Conservation (phyloP, 2,888 invertebrate species). For the Uropetala carovei region DNA sequence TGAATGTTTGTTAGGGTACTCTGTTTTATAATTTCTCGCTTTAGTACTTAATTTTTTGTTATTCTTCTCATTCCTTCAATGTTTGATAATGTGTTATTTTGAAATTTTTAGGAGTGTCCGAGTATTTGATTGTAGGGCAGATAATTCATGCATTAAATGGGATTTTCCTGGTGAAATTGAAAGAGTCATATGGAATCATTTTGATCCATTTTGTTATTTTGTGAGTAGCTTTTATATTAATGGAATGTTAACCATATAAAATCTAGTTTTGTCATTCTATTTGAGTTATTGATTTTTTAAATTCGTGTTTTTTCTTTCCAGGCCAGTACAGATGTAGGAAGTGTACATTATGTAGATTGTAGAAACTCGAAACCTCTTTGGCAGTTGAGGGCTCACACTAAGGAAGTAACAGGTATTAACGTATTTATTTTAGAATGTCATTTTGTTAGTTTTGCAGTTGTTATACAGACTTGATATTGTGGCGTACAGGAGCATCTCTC, state of each 20-base stretch:
- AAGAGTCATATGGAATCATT: slow-evolving; percentile 89
- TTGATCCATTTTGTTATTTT: slow-evolving; percentile 87
- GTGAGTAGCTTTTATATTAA: slow-evolving; percentile 73
- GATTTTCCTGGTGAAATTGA: slow-evolving; percentile 88
- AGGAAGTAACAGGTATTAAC: slow-evolving; percentile 87
- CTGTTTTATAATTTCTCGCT: too few relatives aligned
- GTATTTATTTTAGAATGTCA: slow-evolving; percentile 25
- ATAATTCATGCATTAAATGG: slow-evolving; percentile 83
- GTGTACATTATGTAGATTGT: slow-evolving; percentile 85
- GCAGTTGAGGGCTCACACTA: slow-evolving; percentile 86
- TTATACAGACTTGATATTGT: too few relatives aligned
- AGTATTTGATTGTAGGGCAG: slow-evolving; percentile 87
- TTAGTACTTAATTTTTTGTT: not conserved
- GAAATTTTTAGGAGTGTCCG: slow-evolving; percentile 79
- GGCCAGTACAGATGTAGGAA: slow-evolving; percentile 78
- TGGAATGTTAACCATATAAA: slow-evolving; percentile 36
- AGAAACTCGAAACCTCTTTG: slow-evolving; percentile 83
- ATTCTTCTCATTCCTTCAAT: too few relatives aligned
- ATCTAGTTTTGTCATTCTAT: slow-evolving; percentile 29
- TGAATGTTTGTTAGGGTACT: not conserved
- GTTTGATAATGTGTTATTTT: not conserved
- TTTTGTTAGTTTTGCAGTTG: too few relatives aligned
- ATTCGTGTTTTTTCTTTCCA: slow-evolving; percentile 69
- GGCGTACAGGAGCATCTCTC: too few relatives aligned
- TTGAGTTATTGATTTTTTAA: not conserved